Evolutionary conservation across 1,140 invertebrate species (phyloP).

Genomic region (Drosophila subpulchrella): DNA sequence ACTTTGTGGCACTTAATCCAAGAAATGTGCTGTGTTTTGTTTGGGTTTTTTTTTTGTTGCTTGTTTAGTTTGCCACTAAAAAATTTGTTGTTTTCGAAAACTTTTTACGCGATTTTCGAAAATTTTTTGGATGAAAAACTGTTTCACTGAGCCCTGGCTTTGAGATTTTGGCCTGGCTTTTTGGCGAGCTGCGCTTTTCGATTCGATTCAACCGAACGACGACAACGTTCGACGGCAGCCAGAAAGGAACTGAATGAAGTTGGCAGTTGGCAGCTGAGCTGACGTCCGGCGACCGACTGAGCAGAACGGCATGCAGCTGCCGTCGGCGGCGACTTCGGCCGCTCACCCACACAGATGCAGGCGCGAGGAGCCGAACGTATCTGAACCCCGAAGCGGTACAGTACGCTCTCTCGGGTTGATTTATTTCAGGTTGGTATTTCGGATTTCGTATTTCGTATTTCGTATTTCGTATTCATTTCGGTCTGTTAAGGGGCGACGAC

Average conservation of each 20-base stretch:
- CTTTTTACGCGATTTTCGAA: conserved; percentile 25
- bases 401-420: conserved; percentile 72
- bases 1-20: conserved; percentile 80
- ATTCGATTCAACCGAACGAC: conserved; percentile 69
- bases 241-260: conserved; percentile 75
- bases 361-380: background rate
- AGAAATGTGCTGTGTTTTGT: conserved; percentile 59
- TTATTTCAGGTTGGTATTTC: conserved; percentile 75
- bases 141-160: conserved; percentile 37
- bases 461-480: conserved; percentile 79
- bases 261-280: conserved; percentile 74
- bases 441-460: conserved; percentile 69
- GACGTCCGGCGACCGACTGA: conserved; percentile 51
- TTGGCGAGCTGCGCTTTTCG: conserved; percentile 37
- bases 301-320: conserved; percentile 36
- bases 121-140: background rate
- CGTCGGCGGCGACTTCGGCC: conserved; percentile 22
- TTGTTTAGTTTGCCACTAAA: conserved; percentile 22
- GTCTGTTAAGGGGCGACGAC: conserved; percentile 77
- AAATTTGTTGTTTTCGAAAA: conserved; percentile 32
- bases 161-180: conserved; percentile 30
- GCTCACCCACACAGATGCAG: conserved; percentile 60
- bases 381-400: conserved; percentile 43
- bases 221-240: conserved; percentile 83
- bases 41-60: conserved; percentile 26